A percentile compares a stretch with the other conserved stretches of the same genome.
Evolutionary conservation across 2,888 invertebrate species (phyloP).

Genomic region (Smittia aterrima): DNA sequence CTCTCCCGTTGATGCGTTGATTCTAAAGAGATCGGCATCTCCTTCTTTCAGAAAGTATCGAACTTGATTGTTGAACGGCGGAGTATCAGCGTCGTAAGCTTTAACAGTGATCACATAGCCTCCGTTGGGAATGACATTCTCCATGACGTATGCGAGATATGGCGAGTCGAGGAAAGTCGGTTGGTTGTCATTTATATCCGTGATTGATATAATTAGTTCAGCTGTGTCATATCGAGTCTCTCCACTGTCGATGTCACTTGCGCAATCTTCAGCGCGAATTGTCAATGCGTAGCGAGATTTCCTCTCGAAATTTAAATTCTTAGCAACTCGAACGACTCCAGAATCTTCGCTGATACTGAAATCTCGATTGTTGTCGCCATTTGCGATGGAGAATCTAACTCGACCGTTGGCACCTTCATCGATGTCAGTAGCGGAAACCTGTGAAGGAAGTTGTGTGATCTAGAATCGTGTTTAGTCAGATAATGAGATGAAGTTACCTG

Average conservation of each 20-base stretch:
- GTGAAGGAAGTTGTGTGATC: conserved; percentile 42
- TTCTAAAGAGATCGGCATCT: conserved; percentile 84
- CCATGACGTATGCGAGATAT: conserved; percentile 89
- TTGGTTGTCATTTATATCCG: conserved; percentile 91
- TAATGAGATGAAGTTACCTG: conserved; percentile 59
- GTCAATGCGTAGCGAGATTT: conserved; percentile 79
- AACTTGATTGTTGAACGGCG: conserved; percentile 85
- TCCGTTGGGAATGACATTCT: conserved; percentile 78
- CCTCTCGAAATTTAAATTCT: conserved; percentile 90
- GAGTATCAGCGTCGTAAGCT: conserved; percentile 88
- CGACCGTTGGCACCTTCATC: conserved; percentile 89
- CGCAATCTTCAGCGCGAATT: conserved; percentile 86
- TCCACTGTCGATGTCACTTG: conserved; percentile 62
- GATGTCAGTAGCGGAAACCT: conserved; percentile 86
- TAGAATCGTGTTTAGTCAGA: conserved; percentile 26
- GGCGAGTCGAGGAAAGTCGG: conserved; percentile 94
- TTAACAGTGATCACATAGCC: conserved; percentile 79
- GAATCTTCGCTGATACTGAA: conserved; percentile 90
- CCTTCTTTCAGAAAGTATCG: conserved; percentile 92
- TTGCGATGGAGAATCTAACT: conserved; percentile 83
- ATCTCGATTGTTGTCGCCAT: conserved; percentile 87
- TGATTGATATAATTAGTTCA: conserved; percentile 77
- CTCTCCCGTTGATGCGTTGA: conserved; percentile 89
- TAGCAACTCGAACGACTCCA: conserved; percentile 85
- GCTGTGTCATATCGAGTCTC: conserved; percentile 69